Evolutionary conservation across 2,113 vertebrate species (phyloP), one percentile per base, ranked within the genome.

Genomic region (Synchiropus splendidus): DNA sequence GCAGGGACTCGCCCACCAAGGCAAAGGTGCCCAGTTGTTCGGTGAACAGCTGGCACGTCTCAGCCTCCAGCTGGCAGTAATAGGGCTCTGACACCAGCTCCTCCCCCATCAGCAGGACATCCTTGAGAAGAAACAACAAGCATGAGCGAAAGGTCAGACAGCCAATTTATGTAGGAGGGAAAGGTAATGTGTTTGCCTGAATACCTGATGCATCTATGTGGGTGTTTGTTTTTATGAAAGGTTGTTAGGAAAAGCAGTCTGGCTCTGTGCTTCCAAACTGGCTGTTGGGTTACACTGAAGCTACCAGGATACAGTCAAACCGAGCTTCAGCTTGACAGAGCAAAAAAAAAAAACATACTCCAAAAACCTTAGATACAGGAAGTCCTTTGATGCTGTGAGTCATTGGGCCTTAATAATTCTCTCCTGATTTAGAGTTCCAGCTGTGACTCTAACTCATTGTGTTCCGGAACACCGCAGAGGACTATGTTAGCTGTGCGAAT

Each of bases 11-110:
- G 27, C 95, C 95, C 1, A 98, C 92, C 74, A 98, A 77, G 38
- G 91, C 89, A 0, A 97, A 92, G 72, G 91, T 91, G 33, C 95
- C 95, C 74, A 98, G 87, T 82, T 97, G 92, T 85, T 97, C 93
- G 0, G 92, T 89, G 85, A 98, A 97, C 70, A 98, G 15, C 14
- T 91, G 90, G 81, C 92, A 96, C 10, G 89, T 86, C 64, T 92
- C 85, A 0, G 88, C 86, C 79, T 98, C 95, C 60, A 97, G 86
- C 82, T 98, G 95, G 85, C 94, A 97, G 84, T 95, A 96, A 73
- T 89, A 97, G 30, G 91, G 89, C 72, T 94, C 89, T 0, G 90
- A 88, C 58, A 88, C 83, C 0, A 87, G 75, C 77, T 94, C 92
- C 32, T 94, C 86, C 0, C 93, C 95, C 72, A 98, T 85, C 70